These are phyloP conservation scores for Micrasema longulum DNA, from an alignment of 1,140 invertebrate genomes.

Conservation along the genomic window DNA sequence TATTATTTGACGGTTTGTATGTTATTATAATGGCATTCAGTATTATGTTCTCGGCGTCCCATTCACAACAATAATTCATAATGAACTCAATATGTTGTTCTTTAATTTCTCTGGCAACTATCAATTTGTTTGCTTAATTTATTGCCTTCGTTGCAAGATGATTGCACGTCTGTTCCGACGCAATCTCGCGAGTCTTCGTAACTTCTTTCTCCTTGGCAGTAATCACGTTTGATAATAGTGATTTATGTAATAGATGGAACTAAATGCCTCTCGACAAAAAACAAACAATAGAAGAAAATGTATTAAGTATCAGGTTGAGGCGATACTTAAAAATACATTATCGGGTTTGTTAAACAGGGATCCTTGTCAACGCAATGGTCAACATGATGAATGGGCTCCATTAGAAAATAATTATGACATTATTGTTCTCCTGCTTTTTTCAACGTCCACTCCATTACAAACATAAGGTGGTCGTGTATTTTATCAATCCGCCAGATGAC, in stretches of 20 bases:
- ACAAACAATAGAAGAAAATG: slow-evolving; percentile 39
- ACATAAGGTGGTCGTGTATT: no score
- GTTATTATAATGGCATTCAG: no score
- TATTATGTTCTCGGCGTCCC: no score
- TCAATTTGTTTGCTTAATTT: slow-evolving; percentile 31
- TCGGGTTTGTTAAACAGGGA: slow-evolving; percentile 39
- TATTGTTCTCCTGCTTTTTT: neutral
- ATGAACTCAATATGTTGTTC: neutral
- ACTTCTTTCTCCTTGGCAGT: neutral
- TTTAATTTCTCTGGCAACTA: slow-evolving; percentile 8
- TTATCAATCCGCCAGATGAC: no score
- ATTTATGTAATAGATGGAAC: slow-evolving; percentile 40
- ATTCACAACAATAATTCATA: no score
- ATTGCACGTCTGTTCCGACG: slow-evolving; percentile 13
- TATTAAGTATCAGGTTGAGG: slow-evolving; percentile 41
- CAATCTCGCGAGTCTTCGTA: neutral
- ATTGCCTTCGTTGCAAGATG: slow-evolving; percentile 25
- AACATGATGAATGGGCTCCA: slow-evolving; percentile 48
- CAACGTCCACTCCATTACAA: no score
- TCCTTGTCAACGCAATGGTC: slow-evolving; percentile 46
- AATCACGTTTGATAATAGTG: slow-evolving; percentile 33
- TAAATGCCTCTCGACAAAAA: slow-evolving; percentile 40
- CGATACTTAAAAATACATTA: slow-evolving; percentile 51
- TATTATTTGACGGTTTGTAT: no score
- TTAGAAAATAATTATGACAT: slow-evolving; percentile 42